Evolutionary conservation across 2,113 vertebrate genomes (phyloP), one percentile per base, ranked within the genome.

Genomic region (Rhadina sibilatrix): DNA sequence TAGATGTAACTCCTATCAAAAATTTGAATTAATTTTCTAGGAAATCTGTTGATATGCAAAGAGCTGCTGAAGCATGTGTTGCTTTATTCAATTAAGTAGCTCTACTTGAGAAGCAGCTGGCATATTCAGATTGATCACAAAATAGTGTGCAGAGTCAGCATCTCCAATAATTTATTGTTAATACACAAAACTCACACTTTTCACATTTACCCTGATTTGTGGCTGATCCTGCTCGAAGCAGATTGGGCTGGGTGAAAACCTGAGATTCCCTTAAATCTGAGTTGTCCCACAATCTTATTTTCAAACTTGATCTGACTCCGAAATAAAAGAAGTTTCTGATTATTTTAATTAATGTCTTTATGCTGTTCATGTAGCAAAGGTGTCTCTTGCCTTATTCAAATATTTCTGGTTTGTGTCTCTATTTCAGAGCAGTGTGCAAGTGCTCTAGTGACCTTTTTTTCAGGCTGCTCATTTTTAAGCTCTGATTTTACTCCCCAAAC

Each of bases 1-100:
- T 17, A 71, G 86, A 53, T 78, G 61, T 18, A 72, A 30, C 49
- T 61, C 61, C 35, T 79, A 1, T 78, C 83, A 47, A 76, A 83
- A 83, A 87, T 79, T 4, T 53, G 72, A 93, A 94, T 89, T 84
- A 0, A 78, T 96, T 93, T 89, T 75, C 57, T 42, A 70, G 92
- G 84, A 49, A 75, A 72, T 84, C 66, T 87, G 86, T 92, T 96
- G 86, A 79, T 91, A 64, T 89, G 94, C 92, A 92, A 93, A 95
- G 66, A 83, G 63, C 87, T 84, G 84, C 93, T 85, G 91, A 87
- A 83, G 83, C 74, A 21, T 84, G 89, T 91, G 57, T 61, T 79
- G 40, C 65, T 88, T 87, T 89, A 84, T 91, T 93, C 80, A 80
- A 83, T 96, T 87, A 92, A 84, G 77, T 46, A 85, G 61, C 18